Percentiles rank a stretch among this genome's conserved stretches.
These are phyloP conservation scores for Phymatocera aterrima DNA, from an alignment of 2,888 invertebrate species.

Conservation along the genomic window DNA sequence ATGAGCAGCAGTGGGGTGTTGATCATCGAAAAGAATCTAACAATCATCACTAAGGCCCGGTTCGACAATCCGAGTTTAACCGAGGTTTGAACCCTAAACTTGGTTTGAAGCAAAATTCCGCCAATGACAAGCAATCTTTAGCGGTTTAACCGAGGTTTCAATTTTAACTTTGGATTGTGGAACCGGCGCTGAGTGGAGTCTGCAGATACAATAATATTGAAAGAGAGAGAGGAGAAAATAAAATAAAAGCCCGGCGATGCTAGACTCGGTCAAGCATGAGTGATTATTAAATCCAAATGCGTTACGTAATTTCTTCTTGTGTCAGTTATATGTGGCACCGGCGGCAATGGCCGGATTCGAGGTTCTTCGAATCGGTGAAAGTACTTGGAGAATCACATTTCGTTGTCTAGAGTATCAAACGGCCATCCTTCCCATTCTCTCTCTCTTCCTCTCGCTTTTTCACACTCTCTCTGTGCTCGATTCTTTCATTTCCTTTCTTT, in stretches of 20 bases:
- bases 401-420: slow-evolving; percentile 27
- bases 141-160: no score
- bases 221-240: not conserved
- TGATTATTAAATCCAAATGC: slow-evolving; percentile 23
- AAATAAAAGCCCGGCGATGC: not conserved
- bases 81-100: no score
- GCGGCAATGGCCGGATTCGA: slow-evolving; percentile 40
- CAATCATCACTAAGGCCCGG: not conserved
- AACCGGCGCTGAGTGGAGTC: no score
- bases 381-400: slow-evolving; percentile 34
- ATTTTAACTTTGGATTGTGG: no score
- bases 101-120: no score
- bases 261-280: not conserved
- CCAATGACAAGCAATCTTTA: no score
- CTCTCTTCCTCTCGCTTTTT: not conserved
- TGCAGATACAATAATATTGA: no score
- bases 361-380: slow-evolving; percentile 30
- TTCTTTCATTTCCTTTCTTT: not conserved
- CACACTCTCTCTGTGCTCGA: not conserved
- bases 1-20: not conserved
- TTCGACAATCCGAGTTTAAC: no score
- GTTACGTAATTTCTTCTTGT: slow-evolving; percentile 36
- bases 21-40: not conserved
- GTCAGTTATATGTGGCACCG: slow-evolving; percentile 17
- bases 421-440: not conserved